A percentile compares a stretch with the other conserved stretches of the same genome.
Conservation (phyloP, 37 sponge, comb jelly and placozoan species). For the Tethya wilhelma region DNA sequence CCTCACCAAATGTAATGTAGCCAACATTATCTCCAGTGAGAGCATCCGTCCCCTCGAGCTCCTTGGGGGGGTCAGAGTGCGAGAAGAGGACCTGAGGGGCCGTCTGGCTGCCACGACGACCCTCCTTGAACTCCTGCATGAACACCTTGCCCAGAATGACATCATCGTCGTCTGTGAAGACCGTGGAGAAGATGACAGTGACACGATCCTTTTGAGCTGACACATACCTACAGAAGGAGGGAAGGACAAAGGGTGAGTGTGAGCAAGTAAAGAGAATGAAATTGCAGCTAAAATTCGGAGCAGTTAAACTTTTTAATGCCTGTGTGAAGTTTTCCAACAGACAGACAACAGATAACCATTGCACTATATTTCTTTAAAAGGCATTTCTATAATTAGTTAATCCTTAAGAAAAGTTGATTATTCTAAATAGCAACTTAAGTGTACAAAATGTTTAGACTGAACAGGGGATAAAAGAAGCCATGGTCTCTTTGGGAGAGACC, state of each 20-base stretch:
- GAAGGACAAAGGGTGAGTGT: neutral
- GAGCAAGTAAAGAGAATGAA: neutral
- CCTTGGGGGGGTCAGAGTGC: constrained; percentile 91
- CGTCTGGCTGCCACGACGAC: constrained; percentile 80
- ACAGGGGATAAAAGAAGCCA: too few relatives aligned
- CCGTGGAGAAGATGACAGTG: constrained; percentile 95
- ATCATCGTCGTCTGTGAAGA: constrained; percentile 97
- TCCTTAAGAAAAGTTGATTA: too few relatives aligned
- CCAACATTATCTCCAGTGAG: constrained; percentile 92
- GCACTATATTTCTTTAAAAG: too few relatives aligned
- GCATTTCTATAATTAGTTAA: too few relatives aligned
- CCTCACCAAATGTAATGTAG: constrained; percentile 94
- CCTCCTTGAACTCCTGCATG: constrained; percentile 99
- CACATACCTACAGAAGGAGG: constrained; percentile 72
- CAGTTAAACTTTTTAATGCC: too few relatives aligned
- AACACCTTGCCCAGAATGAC: constrained; percentile 96
- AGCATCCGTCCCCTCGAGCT: constrained; percentile 88
- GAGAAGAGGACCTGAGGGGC: constrained; percentile 97
- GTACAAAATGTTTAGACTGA: too few relatives aligned
- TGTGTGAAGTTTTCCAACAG: too few relatives aligned
- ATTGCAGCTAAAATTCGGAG: too few relatives aligned
- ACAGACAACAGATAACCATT: too few relatives aligned
- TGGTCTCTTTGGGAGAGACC: too few relatives aligned
- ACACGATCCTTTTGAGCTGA: constrained; percentile 95
- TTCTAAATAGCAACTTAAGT: too few relatives aligned